Conservation (phyloP, 2,888 invertebrate species). For the Amorpha juglandis region DNA sequence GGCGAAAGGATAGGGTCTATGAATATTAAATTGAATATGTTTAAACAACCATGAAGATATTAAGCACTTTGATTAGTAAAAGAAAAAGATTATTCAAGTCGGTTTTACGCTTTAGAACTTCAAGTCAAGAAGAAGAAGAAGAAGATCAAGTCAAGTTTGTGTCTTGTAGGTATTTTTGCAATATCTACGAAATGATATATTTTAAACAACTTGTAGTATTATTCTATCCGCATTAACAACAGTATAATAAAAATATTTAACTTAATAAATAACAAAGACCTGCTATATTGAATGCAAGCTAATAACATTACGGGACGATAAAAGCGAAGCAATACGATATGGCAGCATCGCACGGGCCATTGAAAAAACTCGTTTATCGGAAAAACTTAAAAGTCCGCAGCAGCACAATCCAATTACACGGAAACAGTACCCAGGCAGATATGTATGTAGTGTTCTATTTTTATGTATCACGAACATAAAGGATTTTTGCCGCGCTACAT, state of each 20-base stretch:
- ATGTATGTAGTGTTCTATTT: conserved; percentile 34
- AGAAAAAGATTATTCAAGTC: neutral
- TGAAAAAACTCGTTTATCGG: conserved; percentile 30
- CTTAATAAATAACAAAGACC: neutral
- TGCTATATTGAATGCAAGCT: neutral
- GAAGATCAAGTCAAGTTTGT: no score
- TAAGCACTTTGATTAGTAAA: neutral
- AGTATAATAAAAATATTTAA: neutral
- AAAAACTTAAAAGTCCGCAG: conserved; percentile 34
- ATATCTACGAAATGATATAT: no score
- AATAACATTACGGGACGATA: conserved; percentile 15
- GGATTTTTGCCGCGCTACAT: conserved; percentile 26
- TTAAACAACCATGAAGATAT: neutral
- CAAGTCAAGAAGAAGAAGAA: no score
- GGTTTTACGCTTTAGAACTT: no score
- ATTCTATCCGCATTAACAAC: no score
- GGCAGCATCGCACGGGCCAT: conserved; percentile 17
- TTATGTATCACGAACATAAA: conserved; percentile 30
- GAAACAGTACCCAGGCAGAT: conserved; percentile 38
- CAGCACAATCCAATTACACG: conserved; percentile 46
- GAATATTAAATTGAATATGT: neutral
- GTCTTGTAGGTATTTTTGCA: no score
- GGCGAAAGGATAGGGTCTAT: neutral
- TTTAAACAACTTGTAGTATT: no score
- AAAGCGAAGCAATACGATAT: conserved; percentile 13